These are phyloP conservation scores for Dasyurus viverrinus DNA, from an alignment of 2,113 vertebrate genomes.

Conservation along the genomic window DNA sequence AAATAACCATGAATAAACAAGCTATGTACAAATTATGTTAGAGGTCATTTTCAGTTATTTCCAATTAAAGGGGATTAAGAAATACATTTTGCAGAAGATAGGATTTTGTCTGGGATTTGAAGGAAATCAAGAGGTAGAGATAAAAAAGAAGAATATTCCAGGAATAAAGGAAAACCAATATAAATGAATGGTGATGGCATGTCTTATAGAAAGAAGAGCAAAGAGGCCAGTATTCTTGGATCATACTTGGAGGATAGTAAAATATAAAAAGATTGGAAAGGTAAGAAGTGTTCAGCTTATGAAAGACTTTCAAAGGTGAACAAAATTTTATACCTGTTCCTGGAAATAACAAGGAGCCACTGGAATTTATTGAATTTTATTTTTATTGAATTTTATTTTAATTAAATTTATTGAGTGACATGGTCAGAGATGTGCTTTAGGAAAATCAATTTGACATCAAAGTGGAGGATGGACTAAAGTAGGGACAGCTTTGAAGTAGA, in stretches of 20 bases:
- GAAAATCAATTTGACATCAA: not conserved
- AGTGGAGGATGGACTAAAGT: not conserved
- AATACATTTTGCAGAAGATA: not conserved
- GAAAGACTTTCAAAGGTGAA: not conserved
- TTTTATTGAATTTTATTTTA: not conserved
- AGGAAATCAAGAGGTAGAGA: not conserved
- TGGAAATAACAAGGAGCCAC: not conserved
- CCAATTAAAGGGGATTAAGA: not conserved
- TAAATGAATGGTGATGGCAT: not conserved
- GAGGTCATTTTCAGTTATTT: not conserved
- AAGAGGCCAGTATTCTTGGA: not conserved
- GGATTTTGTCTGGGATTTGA: not conserved
- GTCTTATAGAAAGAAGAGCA: not conserved
- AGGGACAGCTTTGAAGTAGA: not conserved
- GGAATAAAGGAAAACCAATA: not conserved
- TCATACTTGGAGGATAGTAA: not conserved
- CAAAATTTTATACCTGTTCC: not conserved
- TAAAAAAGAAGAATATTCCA: not conserved
- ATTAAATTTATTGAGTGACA: not conserved
- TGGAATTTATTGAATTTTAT: not conserved
- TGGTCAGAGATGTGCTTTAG: not conserved
- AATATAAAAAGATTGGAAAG: not conserved
- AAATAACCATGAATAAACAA: not conserved
- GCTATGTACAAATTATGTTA: not conserved
- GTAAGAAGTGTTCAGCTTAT: not conserved